Evolutionary conservation across 2,888 invertebrate species (phyloP).

Genomic region (Andrena bicolor): DNA sequence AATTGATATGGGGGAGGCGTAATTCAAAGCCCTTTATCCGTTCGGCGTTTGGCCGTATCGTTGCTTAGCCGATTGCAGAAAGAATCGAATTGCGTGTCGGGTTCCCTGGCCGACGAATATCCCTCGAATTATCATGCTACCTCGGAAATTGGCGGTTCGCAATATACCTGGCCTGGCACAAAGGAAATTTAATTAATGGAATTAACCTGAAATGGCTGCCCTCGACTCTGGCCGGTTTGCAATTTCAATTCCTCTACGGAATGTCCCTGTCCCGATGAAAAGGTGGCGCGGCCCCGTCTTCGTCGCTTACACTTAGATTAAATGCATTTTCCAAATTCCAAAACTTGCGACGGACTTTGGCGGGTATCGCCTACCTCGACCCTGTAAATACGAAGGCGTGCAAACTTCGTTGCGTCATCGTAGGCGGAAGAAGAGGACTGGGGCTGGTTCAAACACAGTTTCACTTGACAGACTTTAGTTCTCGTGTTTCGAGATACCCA

Average conservation of each 20-base stretch:
- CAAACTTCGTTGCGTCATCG: constrained; percentile 51
- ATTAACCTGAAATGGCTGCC: constrained; percentile 70
- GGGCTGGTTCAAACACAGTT: background rate
- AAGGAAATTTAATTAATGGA: constrained; percentile 75
- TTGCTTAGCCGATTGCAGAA: constrained; percentile 61
- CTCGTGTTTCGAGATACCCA: too few species aligned
- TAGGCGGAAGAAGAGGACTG: background rate
- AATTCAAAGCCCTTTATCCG: constrained; percentile 49
- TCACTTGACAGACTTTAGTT: too few species aligned
- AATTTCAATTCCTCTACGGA: constrained; percentile 73
- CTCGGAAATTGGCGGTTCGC: constrained; percentile 59
- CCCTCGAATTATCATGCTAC: constrained; percentile 57
- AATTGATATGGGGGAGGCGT: constrained; percentile 33
- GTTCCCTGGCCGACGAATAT: constrained; percentile 49
- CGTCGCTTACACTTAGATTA: constrained; percentile 66
- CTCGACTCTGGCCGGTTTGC: constrained; percentile 63
- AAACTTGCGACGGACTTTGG: constrained; percentile 57
- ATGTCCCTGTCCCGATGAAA: constrained; percentile 63
- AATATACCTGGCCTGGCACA: constrained; percentile 61
- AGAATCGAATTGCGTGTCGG: constrained; percentile 63
- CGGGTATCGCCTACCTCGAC: constrained; percentile 39
- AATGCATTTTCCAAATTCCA: constrained; percentile 76
- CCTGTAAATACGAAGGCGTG: constrained; percentile 35
- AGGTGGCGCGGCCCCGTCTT: constrained; percentile 62
- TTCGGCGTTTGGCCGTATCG: constrained; percentile 47